Conservation (phyloP, 2,113 vertebrate species). For the Atractosteus spatula region DNA sequence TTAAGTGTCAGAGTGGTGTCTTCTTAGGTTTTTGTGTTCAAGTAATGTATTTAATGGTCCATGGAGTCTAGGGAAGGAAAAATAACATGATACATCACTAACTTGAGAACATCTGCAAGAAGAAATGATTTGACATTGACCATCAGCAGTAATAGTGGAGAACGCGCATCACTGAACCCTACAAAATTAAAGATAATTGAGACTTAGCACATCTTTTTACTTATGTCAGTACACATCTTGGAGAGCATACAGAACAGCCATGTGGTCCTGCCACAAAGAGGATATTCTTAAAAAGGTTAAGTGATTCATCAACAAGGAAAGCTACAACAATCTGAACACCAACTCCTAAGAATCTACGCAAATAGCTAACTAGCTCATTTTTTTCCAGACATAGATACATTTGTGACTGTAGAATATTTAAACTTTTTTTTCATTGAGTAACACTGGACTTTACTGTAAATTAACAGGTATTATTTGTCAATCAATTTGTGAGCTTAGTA, state of each 20-base stretch:
- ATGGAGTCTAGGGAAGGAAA: not conserved
- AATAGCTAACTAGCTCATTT: too few species aligned
- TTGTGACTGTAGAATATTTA: too few species aligned
- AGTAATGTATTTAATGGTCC: not conserved
- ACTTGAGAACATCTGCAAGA: constrained; percentile 9
- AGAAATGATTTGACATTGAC: not conserved
- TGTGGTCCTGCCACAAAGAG: not conserved
- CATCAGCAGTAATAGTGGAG: constrained; percentile 5
- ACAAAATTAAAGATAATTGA: not conserved
- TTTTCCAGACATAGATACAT: too few species aligned
- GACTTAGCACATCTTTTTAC: not conserved
- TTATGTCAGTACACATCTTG: not conserved
- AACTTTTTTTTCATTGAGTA: too few species aligned
- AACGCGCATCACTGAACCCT: not conserved
- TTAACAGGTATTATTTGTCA: not conserved
- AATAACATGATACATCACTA: not conserved
- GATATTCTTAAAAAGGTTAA: not conserved
- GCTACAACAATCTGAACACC: too few species aligned
- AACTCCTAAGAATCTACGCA: too few species aligned
- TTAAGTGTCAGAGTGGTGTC: too few species aligned
- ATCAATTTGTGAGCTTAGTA: not conserved
- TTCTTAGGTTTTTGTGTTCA: too few species aligned
- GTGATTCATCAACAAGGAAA: too few species aligned
- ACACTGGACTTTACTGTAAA: not conserved
- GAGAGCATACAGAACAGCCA: not conserved